Evolutionary conservation across 2,888 invertebrate genomes (phyloP).

Genomic region (Cerceris rybyensis): DNA sequence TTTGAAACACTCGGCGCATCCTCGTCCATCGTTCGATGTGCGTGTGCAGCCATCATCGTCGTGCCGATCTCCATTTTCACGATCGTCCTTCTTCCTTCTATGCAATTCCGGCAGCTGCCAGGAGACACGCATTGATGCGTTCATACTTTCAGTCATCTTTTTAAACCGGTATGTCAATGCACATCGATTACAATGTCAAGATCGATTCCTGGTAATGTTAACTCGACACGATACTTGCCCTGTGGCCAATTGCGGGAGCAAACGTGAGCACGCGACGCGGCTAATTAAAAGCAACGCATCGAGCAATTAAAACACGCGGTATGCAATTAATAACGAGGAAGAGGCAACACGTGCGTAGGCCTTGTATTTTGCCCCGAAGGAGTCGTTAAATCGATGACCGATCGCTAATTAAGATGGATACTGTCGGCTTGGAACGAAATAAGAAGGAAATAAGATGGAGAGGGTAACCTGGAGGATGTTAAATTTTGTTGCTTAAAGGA

Average conservation of each 20-base stretch:
- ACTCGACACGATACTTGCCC: no score
- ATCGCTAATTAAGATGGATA: slow-evolving; percentile 22
- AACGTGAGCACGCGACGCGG: slow-evolving; percentile 15
- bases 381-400: slow-evolving; percentile 28
- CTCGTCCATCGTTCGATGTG: background rate
- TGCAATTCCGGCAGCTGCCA: slow-evolving; percentile 40
- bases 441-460: background rate
- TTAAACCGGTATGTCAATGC: slow-evolving; percentile 25
- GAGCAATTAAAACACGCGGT: slow-evolving; percentile 39
- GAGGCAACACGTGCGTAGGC: slow-evolving; percentile 14
- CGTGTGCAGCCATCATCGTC: slow-evolving; percentile 43
- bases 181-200: slow-evolving; percentile 25
- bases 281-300: slow-evolving; percentile 39
- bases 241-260: slow-evolving; percentile 11
- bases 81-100: slow-evolving; percentile 4
- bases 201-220: background rate
- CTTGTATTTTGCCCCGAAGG: slow-evolving; percentile 20
- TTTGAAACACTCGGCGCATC: slow-evolving; percentile 69
- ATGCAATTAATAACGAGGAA: slow-evolving; percentile 21
- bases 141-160: background rate
- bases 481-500: background rate
- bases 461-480: background rate
- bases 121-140: slow-evolving; percentile 30
- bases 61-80: slow-evolving; percentile 8
- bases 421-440: slow-evolving; percentile 1